phyloP scores from a whole-genome alignment of 2,888 invertebrate species.

The Pseudococcus jackbeardsleyi region DNA sequence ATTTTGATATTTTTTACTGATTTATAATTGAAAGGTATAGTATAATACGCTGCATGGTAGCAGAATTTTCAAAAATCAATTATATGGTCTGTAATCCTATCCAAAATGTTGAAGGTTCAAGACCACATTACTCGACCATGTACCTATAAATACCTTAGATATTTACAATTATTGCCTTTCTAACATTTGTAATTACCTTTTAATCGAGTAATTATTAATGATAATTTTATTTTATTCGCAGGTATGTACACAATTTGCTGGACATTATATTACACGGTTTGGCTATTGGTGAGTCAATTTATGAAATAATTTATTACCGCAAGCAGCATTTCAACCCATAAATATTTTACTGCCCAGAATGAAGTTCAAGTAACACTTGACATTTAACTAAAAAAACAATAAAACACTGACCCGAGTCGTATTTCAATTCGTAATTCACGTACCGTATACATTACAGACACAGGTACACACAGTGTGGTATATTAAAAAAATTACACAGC shows the following conservation, averaged over 20 bases:
- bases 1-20: no score
- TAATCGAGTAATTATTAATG: not conserved
- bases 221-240: not conserved
- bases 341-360: not conserved
- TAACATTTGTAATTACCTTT: no score
- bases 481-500: not conserved
- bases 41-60: no score
- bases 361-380: conserved; percentile 12
- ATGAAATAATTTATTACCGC: not conserved
- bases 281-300: not conserved
- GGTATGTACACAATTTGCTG: conserved; percentile 1
- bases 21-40: no score
- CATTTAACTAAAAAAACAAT: conserved; percentile 2
- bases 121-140: no score
- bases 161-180: no score
- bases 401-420: conserved; percentile 8
- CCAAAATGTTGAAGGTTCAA: no score
- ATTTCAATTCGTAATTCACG: not conserved
- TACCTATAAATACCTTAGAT: no score
- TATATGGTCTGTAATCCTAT: no score
- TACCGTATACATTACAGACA: not conserved
- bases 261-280: not conserved
- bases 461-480: not conserved
- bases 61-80: no score
- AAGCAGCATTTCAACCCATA: not conserved